Evolutionary conservation across 2,113 vertebrate species (phyloP).

Genomic region (Bagarius yarrelli): DNA sequence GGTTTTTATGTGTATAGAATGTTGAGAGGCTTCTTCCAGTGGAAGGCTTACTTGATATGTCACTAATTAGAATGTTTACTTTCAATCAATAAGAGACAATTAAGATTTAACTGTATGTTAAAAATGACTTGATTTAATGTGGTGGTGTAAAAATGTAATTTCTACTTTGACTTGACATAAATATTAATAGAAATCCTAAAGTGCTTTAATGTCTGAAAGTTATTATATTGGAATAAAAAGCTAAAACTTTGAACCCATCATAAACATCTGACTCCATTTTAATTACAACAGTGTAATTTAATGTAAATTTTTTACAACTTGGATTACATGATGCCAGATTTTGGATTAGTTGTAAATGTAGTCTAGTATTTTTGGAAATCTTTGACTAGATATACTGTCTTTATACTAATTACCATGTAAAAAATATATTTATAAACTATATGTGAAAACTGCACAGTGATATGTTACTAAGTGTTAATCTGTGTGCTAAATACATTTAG

Average conservation of each 20-base stretch:
- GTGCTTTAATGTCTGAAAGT: background rate
- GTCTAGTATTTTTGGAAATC: no score
- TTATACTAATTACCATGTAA: no score
- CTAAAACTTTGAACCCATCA: background rate
- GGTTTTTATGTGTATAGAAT: constrained; percentile 38
- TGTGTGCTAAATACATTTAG: background rate
- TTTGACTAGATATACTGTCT: no score
- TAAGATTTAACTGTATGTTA: background rate
- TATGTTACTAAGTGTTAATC: background rate
- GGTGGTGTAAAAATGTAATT: background rate
- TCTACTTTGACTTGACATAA: background rate
- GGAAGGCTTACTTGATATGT: background rate
- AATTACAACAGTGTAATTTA: background rate
- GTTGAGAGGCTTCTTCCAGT: constrained; percentile 32
- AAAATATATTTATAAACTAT: no score
- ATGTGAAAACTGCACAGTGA: no score
- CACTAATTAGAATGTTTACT: background rate
- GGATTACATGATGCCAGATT: background rate
- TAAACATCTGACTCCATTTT: background rate
- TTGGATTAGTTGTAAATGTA: background rate
- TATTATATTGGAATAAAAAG: background rate
- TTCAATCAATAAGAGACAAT: background rate
- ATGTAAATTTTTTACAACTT: background rate
- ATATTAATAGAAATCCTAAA: background rate
- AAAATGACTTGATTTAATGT: background rate